A percentile compares a stretch with the other conserved stretches of the same genome.
These are phyloP conservation scores for Hucho hucho DNA, from an alignment of 2,113 vertebrate species.

Conservation along the genomic window DNA sequence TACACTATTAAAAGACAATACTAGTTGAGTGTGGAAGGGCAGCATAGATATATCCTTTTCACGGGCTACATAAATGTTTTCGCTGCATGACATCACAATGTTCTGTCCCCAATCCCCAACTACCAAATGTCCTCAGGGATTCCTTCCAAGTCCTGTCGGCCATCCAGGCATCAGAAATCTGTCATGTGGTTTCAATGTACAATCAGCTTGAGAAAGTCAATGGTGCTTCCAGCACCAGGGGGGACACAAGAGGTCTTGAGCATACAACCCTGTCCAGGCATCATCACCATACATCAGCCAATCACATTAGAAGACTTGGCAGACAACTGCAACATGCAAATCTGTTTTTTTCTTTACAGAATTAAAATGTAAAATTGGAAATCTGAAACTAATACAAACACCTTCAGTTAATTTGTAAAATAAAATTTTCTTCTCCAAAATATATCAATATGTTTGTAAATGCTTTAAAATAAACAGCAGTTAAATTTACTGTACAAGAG, in stretches of 20 bases:
- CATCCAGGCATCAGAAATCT: constrained; percentile 17
- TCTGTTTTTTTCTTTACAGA: constrained; percentile 36
- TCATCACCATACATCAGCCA: constrained; percentile 24
- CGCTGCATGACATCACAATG: constrained; percentile 23
- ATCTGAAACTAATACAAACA: constrained; percentile 38
- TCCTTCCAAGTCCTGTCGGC: constrained; percentile 1
- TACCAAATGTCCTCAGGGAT: constrained; percentile 13
- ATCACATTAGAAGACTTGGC: constrained; percentile 15
- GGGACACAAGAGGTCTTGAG: constrained; percentile 13
- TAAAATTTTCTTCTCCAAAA: constrained; percentile 36
- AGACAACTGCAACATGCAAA: constrained; percentile 18
- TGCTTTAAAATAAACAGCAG: constrained; percentile 60
- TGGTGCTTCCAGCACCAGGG: constrained; percentile 2
- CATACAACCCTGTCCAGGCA: constrained; percentile 21
- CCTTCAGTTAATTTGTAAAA: constrained; percentile 45
- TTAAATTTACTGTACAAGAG: constrained; percentile 75
- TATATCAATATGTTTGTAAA: constrained; percentile 57
- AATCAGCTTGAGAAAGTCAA: constrained; percentile 45
- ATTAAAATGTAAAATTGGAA: constrained; percentile 42
- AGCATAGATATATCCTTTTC: constrained; percentile 23
- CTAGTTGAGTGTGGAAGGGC: constrained; percentile 35
- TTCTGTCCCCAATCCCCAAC: constrained; percentile 35
- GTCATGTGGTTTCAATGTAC: constrained; percentile 23
- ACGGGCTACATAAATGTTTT: constrained; percentile 52
- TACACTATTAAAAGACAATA: constrained; percentile 26